Conservation (phyloP, 2,888 invertebrate species). For the Machimus rusticus region DNA sequence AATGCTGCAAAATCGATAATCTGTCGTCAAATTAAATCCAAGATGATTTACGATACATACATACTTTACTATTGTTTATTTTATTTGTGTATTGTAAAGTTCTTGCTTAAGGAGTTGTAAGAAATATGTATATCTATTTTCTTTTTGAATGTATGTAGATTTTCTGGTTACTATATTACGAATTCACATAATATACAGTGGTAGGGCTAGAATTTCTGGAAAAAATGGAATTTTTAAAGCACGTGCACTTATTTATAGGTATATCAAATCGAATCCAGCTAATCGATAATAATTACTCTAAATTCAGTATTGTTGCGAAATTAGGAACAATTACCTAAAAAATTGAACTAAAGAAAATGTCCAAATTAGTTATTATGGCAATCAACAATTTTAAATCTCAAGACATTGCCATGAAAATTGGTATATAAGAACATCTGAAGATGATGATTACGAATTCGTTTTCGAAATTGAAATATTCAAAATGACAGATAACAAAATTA, state of each 20-base stretch:
- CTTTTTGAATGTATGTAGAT: not conserved
- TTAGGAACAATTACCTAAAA: not conserved
- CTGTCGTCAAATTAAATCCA: not conserved
- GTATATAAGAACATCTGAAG: too few relatives aligned
- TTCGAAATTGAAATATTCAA: too few relatives aligned
- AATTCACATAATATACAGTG: too few relatives aligned
- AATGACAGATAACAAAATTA: too few relatives aligned
- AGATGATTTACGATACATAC: not conserved
- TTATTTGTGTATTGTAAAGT: not conserved
- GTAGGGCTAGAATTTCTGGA: not conserved
- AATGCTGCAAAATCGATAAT: not conserved
- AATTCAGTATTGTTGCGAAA: not conserved
- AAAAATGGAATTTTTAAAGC: not conserved
- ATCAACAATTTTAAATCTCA: too few relatives aligned
- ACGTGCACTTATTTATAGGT: not conserved
- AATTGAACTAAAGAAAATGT: not conserved
- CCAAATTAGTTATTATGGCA: too few relatives aligned
- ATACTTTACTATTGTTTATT: not conserved
- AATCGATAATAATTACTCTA: not conserved
- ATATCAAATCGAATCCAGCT: not conserved
- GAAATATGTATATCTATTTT: too few relatives aligned
- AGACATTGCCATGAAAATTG: too few relatives aligned
- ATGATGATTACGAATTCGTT: too few relatives aligned
- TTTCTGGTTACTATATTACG: not conserved
- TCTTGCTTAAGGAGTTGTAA: not conserved